Conservation (phyloP, 2,888 invertebrate species). For the Thyatira batis region DNA sequence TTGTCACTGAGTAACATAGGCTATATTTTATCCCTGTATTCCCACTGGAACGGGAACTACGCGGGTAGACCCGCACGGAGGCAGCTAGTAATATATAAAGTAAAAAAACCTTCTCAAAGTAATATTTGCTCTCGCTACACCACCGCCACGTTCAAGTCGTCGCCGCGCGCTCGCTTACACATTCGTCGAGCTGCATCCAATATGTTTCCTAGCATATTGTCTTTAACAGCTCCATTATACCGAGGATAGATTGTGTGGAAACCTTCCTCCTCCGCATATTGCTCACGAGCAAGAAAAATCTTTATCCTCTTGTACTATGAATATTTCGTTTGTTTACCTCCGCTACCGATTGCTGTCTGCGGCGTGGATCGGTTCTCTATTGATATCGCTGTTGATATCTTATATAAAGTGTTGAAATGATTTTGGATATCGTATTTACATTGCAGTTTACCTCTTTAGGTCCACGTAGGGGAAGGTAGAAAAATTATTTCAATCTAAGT, state of each 20-base stretch:
- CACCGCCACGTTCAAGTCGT: constrained; percentile 35
- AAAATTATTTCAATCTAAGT: too few relatives aligned
- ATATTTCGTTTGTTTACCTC: constrained; percentile 6
- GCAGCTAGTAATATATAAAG: too few relatives aligned
- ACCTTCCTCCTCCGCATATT: constrained; percentile 31
- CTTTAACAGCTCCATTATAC: constrained; percentile 81
- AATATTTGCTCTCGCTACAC: constrained; percentile 28
- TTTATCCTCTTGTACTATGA: constrained; percentile 49
- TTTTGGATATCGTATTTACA: too few relatives aligned
- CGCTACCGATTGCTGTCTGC: background rate
- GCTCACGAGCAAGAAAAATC: constrained; percentile 34
- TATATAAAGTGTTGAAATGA: too few relatives aligned
- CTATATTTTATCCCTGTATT: too few relatives aligned
- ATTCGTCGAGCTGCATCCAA: constrained; percentile 79
- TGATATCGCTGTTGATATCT: background rate
- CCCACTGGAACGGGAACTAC: too few relatives aligned
- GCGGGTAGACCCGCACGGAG: too few relatives aligned
- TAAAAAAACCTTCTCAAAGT: background rate
- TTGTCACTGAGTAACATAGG: too few relatives aligned
- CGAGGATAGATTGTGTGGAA: constrained; percentile 59
- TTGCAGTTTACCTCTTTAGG: too few relatives aligned
- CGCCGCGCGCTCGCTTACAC: constrained; percentile 77
- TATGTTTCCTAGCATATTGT: constrained; percentile 80
- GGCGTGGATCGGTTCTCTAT: background rate
- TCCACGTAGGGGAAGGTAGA: too few relatives aligned